phyloP scores from a whole-genome alignment of 2,113 vertebrate genomes.

The Panurus biarmicus region DNA sequence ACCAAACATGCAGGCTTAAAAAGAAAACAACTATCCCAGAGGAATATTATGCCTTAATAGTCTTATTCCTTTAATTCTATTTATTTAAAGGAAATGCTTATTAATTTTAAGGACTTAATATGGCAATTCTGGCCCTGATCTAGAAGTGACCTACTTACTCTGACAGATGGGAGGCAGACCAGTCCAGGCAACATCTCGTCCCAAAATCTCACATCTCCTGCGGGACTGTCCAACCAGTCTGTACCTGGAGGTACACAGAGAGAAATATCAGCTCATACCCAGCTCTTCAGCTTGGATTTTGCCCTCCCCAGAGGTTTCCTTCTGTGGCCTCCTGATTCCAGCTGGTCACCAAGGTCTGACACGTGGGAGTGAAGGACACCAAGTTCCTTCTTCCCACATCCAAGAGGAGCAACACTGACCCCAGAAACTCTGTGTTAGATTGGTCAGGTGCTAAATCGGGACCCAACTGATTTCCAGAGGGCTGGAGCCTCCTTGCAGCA shows the following conservation, averaged over 20 bases:
- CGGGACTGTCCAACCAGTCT: not conserved
- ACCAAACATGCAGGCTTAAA: not conserved
- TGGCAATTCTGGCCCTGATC: not conserved
- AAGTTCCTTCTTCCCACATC: not conserved
- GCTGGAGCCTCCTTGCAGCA: not conserved
- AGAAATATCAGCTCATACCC: not conserved
- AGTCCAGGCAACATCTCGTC: not conserved
- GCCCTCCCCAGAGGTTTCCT: not conserved
- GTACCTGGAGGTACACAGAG: not conserved
- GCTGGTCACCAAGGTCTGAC: not conserved
- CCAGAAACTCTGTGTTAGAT: not conserved
- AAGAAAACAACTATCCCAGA: not conserved
- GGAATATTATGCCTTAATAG: not conserved
- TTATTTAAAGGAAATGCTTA: not conserved
- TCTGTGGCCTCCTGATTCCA: not conserved
- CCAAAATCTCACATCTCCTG: conserved; percentile 5
- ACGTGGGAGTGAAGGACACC: not conserved
- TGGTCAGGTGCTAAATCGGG: not conserved
- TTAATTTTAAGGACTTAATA: not conserved
- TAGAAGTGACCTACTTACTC: conserved; percentile 8
- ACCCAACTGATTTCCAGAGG: not conserved
- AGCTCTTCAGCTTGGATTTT: not conserved
- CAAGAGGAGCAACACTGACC: not conserved
- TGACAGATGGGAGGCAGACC: conserved; percentile 8
- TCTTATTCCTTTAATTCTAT: not conserved